phyloP scores from a whole-genome alignment of 2,113 vertebrate species.

The Aleadryas rufinucha region DNA sequence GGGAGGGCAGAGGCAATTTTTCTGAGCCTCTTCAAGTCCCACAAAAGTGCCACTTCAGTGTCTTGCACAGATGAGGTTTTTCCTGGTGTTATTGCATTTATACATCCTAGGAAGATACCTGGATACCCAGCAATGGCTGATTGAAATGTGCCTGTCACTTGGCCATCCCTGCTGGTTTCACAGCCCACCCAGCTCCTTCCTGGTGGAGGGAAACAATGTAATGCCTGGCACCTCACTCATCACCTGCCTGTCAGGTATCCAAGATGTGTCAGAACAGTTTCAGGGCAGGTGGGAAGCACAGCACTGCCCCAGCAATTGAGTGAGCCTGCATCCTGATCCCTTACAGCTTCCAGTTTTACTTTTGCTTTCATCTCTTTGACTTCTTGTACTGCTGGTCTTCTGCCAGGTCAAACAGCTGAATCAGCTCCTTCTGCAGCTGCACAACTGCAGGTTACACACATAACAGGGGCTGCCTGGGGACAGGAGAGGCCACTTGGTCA shows the following conservation, averaged over 20 bases:
- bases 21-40: background rate
- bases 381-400: background rate
- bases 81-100: background rate
- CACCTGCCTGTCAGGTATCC: background rate
- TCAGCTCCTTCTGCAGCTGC: background rate
- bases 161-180: background rate
- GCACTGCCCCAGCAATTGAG: background rate
- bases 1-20: background rate
- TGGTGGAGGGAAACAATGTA: background rate
- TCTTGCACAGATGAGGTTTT: background rate
- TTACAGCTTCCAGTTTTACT: background rate
- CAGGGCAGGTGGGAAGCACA: background rate
- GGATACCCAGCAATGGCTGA: background rate
- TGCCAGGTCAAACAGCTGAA: background rate
- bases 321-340: background rate
- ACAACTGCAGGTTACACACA: background rate
- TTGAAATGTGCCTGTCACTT: background rate
- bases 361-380: background rate
- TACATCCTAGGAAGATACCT: background rate
- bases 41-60: background rate
- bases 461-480: background rate
- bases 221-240: background rate
- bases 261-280: background rate
- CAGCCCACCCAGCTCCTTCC: background rate
- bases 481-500: background rate